A percentile compares a stretch with the other conserved stretches of the same genome.
Conservation (phyloP, 2,113 vertebrate genomes). For the Nothocercus julius region DNA sequence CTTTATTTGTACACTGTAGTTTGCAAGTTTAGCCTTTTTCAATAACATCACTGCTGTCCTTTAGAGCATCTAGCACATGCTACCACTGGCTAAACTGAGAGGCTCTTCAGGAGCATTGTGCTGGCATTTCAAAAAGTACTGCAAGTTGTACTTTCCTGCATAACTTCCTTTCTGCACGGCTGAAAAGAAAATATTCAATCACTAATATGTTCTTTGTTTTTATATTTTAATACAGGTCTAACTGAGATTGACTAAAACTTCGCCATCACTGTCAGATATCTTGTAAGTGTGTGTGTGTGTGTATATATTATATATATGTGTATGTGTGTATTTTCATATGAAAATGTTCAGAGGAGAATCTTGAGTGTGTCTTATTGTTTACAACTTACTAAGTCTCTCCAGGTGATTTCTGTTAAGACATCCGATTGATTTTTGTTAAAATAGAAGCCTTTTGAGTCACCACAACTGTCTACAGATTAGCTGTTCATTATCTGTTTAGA, state of each 20-base stretch:
- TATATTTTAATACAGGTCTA: not conserved
- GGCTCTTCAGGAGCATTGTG: not conserved
- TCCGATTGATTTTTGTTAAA: not conserved
- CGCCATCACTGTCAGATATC: not conserved
- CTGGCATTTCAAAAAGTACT: not conserved
- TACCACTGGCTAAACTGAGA: not conserved
- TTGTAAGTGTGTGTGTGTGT: constrained; percentile 33
- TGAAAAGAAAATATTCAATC: not conserved
- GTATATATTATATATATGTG: accelerated
- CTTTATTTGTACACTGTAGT: not conserved
- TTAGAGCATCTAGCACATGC: not conserved
- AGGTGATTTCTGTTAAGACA: not conserved
- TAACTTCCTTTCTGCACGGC: not conserved
- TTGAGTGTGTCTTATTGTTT: not conserved
- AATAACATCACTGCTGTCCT: not conserved
- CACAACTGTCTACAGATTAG: not conserved
- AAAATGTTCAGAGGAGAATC: not conserved
- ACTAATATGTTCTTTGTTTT: not conserved
- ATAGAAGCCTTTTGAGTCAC: not conserved
- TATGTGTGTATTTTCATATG: not conserved
- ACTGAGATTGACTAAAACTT: not conserved
- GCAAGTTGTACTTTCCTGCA: not conserved
- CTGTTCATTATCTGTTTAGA: not conserved
- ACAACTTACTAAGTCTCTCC: not conserved
- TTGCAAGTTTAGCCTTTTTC: not conserved